Conservation (phyloP, 2,113 vertebrate genomes). For the Kryptolebias marmoratus region DNA sequence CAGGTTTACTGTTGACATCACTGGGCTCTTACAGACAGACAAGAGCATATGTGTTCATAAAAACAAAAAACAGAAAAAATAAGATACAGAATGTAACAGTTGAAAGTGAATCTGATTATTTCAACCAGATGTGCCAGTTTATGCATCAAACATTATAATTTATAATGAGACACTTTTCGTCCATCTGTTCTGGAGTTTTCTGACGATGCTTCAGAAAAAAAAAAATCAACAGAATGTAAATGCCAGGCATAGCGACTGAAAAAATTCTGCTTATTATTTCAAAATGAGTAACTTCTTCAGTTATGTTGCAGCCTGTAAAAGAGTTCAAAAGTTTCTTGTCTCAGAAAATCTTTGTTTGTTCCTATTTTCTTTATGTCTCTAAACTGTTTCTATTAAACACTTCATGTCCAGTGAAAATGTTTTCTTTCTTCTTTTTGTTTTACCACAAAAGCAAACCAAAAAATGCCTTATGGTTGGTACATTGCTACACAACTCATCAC, state of each 20-base stretch:
- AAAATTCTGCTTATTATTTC: not conserved
- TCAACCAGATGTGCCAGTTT: slow-evolving; percentile 44
- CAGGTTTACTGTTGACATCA: not conserved
- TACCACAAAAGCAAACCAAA: no score
- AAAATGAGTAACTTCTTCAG: not conserved
- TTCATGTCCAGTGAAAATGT: no score
- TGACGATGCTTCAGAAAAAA: not conserved
- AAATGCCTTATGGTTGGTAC: no score
- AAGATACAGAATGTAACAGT: slow-evolving; percentile 18
- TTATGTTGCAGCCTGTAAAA: no score
- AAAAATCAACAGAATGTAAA: not conserved
- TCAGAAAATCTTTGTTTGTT: not conserved
- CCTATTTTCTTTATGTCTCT: no score
- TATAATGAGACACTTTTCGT: slow-evolving; percentile 28
- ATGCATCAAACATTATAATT: slow-evolving; percentile 30
- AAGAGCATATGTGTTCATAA: not conserved
- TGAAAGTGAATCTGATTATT: slow-evolving; percentile 32
- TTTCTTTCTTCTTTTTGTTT: no score
- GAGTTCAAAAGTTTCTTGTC: not conserved
- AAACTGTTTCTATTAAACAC: no score
- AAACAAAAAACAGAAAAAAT: not conserved
- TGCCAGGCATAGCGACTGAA: not conserved
- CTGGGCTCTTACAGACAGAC: not conserved
- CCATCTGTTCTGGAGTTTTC: slow-evolving; percentile 39
- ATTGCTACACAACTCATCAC: no score